These are phyloP conservation scores for Parotocinclus haroldoi DNA, from an alignment of 2,797 vertebrate genomes.

Conservation along the genomic window DNA sequence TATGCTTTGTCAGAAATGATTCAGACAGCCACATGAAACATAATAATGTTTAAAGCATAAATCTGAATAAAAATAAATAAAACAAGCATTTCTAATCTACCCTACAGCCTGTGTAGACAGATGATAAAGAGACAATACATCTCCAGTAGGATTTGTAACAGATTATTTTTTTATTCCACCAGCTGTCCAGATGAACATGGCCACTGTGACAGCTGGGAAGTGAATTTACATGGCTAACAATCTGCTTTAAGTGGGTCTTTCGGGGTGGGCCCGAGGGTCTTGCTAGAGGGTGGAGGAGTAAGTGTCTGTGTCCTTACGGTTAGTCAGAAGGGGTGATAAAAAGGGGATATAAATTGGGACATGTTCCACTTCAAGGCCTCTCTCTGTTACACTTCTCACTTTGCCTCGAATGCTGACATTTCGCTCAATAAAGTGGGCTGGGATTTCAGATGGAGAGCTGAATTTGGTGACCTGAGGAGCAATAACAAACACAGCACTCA, in stretches of 20 bases:
- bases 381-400: slow-evolving; percentile 73
- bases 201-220: slow-evolving; percentile 40
- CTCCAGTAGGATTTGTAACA: slow-evolving; percentile 10
- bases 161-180: slow-evolving; percentile 30
- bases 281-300: neutral
- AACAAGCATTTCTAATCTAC: neutral
- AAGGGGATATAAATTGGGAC: slow-evolving; percentile 82
- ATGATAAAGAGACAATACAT: neutral
- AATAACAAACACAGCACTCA: neutral
- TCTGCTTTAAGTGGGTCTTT: neutral
- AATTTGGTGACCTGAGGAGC: slow-evolving; percentile 77
- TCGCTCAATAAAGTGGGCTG: slow-evolving; percentile 79
- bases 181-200: too few relatives aligned
- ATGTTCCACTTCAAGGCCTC: slow-evolving; percentile 85
- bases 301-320: slow-evolving; percentile 65
- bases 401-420: slow-evolving; percentile 85
- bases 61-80: neutral
- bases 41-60: too few relatives aligned
- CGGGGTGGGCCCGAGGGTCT: neutral
- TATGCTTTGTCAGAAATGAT: too few relatives aligned
- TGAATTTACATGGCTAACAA: slow-evolving; percentile 6
- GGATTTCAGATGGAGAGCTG: slow-evolving; percentile 77
- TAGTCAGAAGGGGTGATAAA: slow-evolving; percentile 72
- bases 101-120: neutral
- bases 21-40: too few relatives aligned